phyloP scores from a whole-genome alignment of 2,888 invertebrate species.

The Baronia brevicornis region DNA sequence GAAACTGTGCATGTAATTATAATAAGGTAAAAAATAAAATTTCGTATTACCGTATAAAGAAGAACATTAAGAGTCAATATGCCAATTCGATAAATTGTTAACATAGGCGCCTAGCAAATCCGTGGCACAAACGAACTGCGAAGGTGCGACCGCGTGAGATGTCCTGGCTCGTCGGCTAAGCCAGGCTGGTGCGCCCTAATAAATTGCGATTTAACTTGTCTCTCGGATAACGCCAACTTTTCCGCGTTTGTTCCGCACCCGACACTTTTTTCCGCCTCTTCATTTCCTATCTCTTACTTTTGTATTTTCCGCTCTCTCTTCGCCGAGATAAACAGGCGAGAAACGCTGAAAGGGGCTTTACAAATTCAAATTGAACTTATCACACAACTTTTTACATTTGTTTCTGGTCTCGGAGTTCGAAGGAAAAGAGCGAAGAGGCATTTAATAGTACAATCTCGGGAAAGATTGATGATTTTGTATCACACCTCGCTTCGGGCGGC shows the following conservation, averaged over 20 bases:
- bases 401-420: conserved; percentile 72
- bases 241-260: conserved; percentile 72
- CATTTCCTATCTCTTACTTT: conserved; percentile 77
- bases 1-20: too few species aligned
- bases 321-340: conserved; percentile 74
- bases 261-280: conserved; percentile 76
- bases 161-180: conserved; percentile 42
- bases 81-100: conserved; percentile 26
- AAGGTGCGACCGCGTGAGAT: conserved; percentile 19
- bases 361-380: conserved; percentile 77
- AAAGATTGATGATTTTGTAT: conserved; percentile 76
- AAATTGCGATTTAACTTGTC: conserved; percentile 76
- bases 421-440: conserved; percentile 72
- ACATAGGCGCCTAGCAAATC: conserved; percentile 4
- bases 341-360: conserved; percentile 75
- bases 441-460: conserved; percentile 75
- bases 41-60: too few species aligned
- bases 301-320: conserved; percentile 72
- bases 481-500: conserved; percentile 75
- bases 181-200: conserved; percentile 69
- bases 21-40: too few species aligned
- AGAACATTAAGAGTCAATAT: too few species aligned
- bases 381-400: conserved; percentile 77
- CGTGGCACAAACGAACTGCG: conserved; percentile 14
- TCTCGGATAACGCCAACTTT: conserved; percentile 74